phyloP scores from a whole-genome alignment of 2,113 vertebrate species.

The Hypomesus transpacificus region DNA sequence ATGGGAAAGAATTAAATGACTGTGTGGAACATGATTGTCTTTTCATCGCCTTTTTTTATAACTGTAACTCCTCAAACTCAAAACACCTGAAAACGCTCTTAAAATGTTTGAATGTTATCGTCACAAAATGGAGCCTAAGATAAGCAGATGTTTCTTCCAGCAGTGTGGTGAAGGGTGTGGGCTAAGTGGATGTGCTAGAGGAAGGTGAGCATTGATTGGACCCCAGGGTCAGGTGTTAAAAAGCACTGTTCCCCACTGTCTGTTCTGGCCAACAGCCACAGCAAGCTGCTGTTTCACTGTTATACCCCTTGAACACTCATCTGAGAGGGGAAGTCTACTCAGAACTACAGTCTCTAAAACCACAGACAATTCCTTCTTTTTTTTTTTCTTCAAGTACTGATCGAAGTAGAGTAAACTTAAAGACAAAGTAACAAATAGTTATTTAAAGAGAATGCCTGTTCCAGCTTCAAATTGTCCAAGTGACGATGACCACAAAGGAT shows the following conservation, averaged over 20 bases:
- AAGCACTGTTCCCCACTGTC: not conserved
- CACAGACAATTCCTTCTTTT: too few relatives aligned
- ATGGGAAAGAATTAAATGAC: constrained; percentile 52
- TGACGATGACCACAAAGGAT: not conserved
- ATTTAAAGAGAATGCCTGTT: too few relatives aligned
- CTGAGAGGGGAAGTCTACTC: too few relatives aligned
- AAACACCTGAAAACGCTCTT: not conserved
- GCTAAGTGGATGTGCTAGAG: not conserved
- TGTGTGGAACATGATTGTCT: constrained; percentile 31
- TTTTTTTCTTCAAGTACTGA: too few relatives aligned
- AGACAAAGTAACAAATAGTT: too few relatives aligned
- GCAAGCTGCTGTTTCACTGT: not conserved
- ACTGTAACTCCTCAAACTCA: too few relatives aligned
- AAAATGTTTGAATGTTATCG: not conserved
- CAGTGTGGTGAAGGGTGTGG: not conserved
- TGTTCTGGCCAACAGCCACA: not conserved
- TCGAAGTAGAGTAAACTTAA: too few relatives aligned
- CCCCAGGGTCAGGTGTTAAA: not conserved
- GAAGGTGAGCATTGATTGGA: constrained; percentile 24
- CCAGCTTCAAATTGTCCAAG: too few relatives aligned
- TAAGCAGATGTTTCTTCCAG: not conserved
- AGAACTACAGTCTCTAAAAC: too few relatives aligned
- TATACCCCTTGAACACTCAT: too few relatives aligned
- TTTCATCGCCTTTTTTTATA: constrained; percentile 8
- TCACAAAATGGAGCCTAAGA: not conserved